These are phyloP conservation scores for Ophion obscuratus DNA, from an alignment of 2,888 invertebrate species.

Conservation along the genomic window DNA sequence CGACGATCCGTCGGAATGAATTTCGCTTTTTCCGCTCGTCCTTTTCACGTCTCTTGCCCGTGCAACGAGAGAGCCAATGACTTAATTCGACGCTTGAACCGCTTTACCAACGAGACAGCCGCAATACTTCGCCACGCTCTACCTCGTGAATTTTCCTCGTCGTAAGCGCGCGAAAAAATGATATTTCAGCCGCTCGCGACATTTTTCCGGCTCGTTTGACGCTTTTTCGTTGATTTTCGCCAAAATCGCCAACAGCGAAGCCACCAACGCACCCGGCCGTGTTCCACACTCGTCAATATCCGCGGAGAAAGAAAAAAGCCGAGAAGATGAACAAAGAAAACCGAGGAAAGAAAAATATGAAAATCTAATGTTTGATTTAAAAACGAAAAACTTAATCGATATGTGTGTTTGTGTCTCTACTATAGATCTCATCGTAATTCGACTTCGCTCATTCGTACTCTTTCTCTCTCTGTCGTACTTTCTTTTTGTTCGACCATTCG, in stretches of 20 bases:
- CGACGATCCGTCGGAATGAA: not conserved
- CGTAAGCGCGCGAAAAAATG: not conserved
- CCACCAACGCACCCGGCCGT: not conserved
- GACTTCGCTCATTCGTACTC: slow-evolving; percentile 67
- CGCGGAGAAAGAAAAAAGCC: not conserved
- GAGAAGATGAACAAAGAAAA: slow-evolving; percentile 29
- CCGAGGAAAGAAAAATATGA: slow-evolving; percentile 32
- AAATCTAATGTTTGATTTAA: slow-evolving; percentile 59
- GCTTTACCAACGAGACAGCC: too few species aligned
- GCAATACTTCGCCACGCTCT: too few species aligned
- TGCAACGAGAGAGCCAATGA: not conserved
- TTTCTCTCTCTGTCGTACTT: slow-evolving; percentile 68
- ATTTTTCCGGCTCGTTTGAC: not conserved
- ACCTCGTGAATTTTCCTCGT: not conserved
- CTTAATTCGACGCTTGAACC: too few species aligned
- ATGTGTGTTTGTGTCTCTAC: slow-evolving; percentile 66
- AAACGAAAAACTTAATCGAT: slow-evolving; percentile 72
- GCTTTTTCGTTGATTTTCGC: not conserved
- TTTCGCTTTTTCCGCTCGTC: not conserved
- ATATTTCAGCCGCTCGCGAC: not conserved
- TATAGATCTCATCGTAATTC: slow-evolving; percentile 73
- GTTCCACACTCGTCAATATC: not conserved
- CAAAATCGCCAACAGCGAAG: not conserved
- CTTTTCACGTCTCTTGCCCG: not conserved
- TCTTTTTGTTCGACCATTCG: slow-evolving; percentile 51